A percentile compares a stretch with the other conserved stretches of the same genome.
Evolutionary conservation across 2,113 vertebrate genomes (phyloP).

Genomic region (Cervus canadensis): DNA sequence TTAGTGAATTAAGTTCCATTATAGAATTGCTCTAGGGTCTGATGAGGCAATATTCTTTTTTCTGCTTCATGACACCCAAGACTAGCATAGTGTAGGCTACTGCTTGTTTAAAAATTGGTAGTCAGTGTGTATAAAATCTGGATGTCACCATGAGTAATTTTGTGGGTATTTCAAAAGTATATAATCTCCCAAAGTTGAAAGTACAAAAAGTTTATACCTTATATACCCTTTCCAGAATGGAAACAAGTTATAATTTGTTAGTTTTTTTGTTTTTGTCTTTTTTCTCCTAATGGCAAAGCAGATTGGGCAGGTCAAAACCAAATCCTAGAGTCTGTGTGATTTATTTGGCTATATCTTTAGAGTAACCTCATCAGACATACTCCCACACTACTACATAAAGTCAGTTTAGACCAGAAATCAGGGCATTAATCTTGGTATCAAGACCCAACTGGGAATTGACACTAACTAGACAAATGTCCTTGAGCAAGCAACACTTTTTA

Average conservation of each 20-base stretch:
- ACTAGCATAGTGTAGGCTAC: not conserved
- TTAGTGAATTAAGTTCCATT: not conserved
- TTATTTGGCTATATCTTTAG: not conserved
- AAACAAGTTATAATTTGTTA: not conserved
- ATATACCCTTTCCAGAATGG: not conserved
- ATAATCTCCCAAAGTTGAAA: not conserved
- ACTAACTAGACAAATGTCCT: not conserved
- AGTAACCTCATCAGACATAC: not conserved
- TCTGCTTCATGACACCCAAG: not conserved
- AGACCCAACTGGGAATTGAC: not conserved
- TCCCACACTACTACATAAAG: not conserved
- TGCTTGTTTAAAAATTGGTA: not conserved
- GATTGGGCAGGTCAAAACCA: not conserved
- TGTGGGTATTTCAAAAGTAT: not conserved
- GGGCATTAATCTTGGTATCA: not conserved
- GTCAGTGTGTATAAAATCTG: not conserved
- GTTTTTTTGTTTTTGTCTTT: not conserved
- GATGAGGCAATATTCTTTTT: not conserved
- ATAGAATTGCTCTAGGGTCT: not conserved
- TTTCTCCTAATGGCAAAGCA: not conserved
- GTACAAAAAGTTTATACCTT: not conserved
- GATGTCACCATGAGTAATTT: not conserved
- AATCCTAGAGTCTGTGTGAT: not conserved
- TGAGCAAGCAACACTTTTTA: not conserved
- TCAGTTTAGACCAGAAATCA: not conserved